Base-by-base conservation (phyloP, 2,888 invertebrate genomes). In the Tetragonula carbonaria region DNA sequence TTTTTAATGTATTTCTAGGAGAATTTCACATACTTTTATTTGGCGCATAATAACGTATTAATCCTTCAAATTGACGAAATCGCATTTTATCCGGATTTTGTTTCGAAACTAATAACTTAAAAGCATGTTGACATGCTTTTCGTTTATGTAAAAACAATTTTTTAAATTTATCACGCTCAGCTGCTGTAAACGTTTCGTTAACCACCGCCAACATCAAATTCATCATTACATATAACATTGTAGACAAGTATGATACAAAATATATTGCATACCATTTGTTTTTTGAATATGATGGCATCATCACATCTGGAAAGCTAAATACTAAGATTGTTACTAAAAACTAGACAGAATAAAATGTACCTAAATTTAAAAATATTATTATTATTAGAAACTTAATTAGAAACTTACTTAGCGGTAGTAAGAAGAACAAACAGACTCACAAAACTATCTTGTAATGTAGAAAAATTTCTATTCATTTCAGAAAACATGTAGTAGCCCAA, bases 181-280 rank as follows among this genome's bases (percentile, higher is more conserved):
- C 97, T 59, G 97, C 96, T 0, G 98, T 98, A 94, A 98, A 98
- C 0, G 98, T 97, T 95, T 98, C 98, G 94, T 98, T 98, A 6
- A 98, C 98, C 53, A 98, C 98, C 80, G 98, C 98, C 90, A 98
- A 95, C 97, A 98, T 97, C 97, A 98, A 96, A 95, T 98, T 98
- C 98, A 98, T 98, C 87, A 98, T 96, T 68, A 98, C 97, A 94
- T 98, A 98, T 18, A 98, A 95, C 87, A 97, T 98, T 57, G 97
- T 97, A 87, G 97, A 97, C 88, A 98, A 96, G 95, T 98, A 98
- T 11, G 97, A 96, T 84, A 98, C 97, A 95, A 98, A 98, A 95
- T 98, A 98, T 80, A 97, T 95, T n/a, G 97, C 97, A 92, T 97
- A 97, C 97, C 97, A 97, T 93, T 97, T 97, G 59, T 96, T 97